These are phyloP conservation scores for Urocyon cinereoargenteus DNA, from an alignment of 2,797 vertebrate species.

Conservation along the genomic window DNA sequence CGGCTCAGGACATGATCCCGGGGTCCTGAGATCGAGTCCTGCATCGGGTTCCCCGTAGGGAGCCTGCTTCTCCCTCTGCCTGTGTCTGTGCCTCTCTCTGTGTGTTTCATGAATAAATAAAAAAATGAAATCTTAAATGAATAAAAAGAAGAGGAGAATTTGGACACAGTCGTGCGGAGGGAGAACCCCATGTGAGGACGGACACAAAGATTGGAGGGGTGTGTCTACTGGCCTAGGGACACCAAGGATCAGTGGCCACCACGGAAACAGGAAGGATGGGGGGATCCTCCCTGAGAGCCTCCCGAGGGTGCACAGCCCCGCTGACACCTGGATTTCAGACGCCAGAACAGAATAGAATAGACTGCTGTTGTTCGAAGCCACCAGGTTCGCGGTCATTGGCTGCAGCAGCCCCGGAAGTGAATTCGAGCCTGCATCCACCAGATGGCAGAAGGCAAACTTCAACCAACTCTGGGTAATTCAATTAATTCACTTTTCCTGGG, in stretches of 20 bases:
- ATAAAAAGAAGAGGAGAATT: neutral
- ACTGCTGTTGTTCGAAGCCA: neutral
- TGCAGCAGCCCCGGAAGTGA: neutral
- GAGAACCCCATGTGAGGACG: fast-evolving
- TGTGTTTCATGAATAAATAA: no score
- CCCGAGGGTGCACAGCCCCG: neutral
- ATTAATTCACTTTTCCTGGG: conserved; percentile 20
- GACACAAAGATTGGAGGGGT: neutral
- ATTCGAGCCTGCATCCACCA: neutral
- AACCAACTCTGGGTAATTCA: neutral
- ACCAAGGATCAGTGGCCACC: fast-evolving
- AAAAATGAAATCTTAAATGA: no score
- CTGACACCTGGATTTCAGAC: neutral
- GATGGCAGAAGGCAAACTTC: conserved; percentile 22
- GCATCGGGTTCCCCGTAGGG: no score
- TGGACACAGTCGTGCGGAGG: neutral
- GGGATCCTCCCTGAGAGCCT: no score
- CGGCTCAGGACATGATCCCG: no score
- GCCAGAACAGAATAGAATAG: neutral
- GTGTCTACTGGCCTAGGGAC: neutral
- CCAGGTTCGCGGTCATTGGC: neutral
- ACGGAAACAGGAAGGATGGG: neutral
- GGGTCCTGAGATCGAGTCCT: no score
- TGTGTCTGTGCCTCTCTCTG: no score
- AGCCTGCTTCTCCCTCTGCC: no score